These are phyloP conservation scores for Stomatorhinus ivindoensis DNA, from an alignment of 2,113 vertebrate genomes.

Conservation along the genomic window DNA sequence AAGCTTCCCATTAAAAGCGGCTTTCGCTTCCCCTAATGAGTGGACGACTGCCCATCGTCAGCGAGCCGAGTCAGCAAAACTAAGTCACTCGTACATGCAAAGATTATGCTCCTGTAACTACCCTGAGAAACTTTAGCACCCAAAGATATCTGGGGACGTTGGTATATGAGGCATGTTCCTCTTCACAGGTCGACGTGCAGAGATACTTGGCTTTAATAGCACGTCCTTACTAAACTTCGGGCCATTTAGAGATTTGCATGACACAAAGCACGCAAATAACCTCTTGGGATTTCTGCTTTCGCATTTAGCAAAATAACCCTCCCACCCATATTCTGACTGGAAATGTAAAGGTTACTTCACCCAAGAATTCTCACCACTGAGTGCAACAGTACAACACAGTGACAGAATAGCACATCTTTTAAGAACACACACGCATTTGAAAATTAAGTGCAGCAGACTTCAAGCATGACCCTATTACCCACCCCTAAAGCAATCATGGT, in stretches of 20 bases:
- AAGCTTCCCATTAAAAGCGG: neutral
- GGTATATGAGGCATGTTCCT: neutral
- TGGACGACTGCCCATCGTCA: neutral
- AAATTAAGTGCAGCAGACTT: neutral
- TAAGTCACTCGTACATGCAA: neutral
- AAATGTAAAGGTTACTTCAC: neutral
- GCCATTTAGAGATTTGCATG: neutral
- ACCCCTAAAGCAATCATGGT: slow-evolving; percentile 6
- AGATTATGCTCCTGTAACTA: neutral
- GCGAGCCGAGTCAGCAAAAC: neutral
- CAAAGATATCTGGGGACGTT: neutral
- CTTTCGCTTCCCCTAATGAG: neutral
- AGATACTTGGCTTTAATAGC: neutral
- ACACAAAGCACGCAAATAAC: neutral
- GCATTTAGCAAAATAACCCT: neutral
- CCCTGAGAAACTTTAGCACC: neutral
- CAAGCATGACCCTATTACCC: neutral
- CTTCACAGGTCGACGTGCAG: neutral
- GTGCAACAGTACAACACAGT: neutral
- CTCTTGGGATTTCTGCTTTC: neutral
- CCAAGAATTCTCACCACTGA: neutral
- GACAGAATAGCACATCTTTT: neutral
- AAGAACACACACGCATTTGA: neutral
- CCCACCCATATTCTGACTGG: neutral
- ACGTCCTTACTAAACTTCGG: neutral